These are phyloP conservation scores for Tineola bisselliella DNA, from an alignment of 2,888 invertebrate genomes.

Conservation along the genomic window DNA sequence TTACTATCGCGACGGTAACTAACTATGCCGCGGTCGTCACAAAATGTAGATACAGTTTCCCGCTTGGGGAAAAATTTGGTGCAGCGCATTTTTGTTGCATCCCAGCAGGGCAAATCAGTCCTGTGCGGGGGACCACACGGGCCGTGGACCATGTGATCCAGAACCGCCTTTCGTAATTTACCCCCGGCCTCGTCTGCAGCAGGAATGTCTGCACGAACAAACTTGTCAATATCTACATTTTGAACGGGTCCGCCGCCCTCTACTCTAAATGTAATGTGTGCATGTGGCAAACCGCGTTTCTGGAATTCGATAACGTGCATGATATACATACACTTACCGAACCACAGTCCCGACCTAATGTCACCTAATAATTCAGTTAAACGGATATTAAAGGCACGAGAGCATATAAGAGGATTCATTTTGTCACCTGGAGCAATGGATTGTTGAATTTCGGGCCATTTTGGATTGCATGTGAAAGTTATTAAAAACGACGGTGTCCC, in stretches of 20 bases:
- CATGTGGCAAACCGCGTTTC: conserved; percentile 16
- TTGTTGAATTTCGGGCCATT: too few relatives aligned
- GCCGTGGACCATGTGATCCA: conserved; percentile 21
- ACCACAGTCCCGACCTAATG: too few relatives aligned
- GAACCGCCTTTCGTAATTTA: conserved; percentile 7
- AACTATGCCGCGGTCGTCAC: too few relatives aligned
- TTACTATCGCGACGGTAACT: too few relatives aligned
- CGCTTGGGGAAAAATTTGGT: too few relatives aligned
- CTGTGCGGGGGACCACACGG: conserved; percentile 18
- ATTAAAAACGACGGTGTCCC: too few relatives aligned
- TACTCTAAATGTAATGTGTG: conserved; percentile 17
- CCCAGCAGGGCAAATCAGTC: conserved; percentile 19
- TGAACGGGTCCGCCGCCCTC: conserved; percentile 17
- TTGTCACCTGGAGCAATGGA: too few relatives aligned
- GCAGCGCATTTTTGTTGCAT: conserved; percentile 15
- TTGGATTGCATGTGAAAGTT: too few relatives aligned
- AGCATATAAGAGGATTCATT: too few relatives aligned
- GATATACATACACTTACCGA: too few relatives aligned
- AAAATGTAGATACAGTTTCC: too few relatives aligned
- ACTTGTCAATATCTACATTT: conserved; percentile 16
- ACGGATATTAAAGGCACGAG: background rate
- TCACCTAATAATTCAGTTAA: background rate
- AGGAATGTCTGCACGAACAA: conserved; percentile 17
- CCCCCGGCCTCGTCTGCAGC: background rate
- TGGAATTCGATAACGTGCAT: conserved; percentile 16